Evolutionary conservation across 2,113 vertebrate species (phyloP).

Genomic region (Stigmatopora argus): DNA sequence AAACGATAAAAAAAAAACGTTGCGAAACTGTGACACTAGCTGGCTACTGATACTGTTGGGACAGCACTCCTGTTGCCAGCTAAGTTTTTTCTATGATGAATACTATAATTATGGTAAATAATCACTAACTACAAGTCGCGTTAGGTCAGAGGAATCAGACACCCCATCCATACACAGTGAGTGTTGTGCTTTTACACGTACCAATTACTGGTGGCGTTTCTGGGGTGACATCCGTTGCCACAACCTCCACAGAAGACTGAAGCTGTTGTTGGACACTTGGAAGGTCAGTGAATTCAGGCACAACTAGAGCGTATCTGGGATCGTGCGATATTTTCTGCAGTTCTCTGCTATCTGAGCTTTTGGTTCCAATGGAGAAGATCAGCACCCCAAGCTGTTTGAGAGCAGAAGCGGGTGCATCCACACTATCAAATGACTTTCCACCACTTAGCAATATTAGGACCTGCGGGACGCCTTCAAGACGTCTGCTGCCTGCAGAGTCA

Average conservation of each 20-base stretch:
- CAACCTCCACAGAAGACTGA: slow-evolving; percentile 16
- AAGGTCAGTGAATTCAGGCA: slow-evolving; percentile 63
- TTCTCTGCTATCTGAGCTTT: slow-evolving; percentile 2
- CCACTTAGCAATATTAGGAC: slow-evolving; percentile 60
- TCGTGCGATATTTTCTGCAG: slow-evolving; percentile 1
- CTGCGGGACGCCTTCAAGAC: slow-evolving; percentile 70
- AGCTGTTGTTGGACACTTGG: slow-evolving; percentile 31
- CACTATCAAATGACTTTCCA: slow-evolving; percentile 49
- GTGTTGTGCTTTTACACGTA: slow-evolving; percentile 16
- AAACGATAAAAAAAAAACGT: slow-evolving; percentile 17
- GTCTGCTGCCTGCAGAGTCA: slow-evolving; percentile 74
- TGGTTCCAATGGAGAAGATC: slow-evolving; percentile 3
- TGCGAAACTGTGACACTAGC: neutral
- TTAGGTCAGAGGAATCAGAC: slow-evolving; percentile 41
- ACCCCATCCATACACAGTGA: neutral
- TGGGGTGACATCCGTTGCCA: slow-evolving; percentile 9
- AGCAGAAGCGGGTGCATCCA: slow-evolving; percentile 35
- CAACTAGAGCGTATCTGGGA: neutral
- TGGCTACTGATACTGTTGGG: neutral
- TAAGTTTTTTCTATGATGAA: slow-evolving; percentile 12
- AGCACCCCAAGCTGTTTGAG: slow-evolving; percentile 43
- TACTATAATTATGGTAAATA: neutral
- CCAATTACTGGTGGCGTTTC: slow-evolving; percentile 22
- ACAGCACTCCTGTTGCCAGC: slow-evolving; percentile 8
- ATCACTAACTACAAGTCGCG: neutral